These are phyloP conservation scores for Phoxinus phoxinus DNA, from an alignment of 2,113 vertebrate genomes.

Conservation along the genomic window DNA sequence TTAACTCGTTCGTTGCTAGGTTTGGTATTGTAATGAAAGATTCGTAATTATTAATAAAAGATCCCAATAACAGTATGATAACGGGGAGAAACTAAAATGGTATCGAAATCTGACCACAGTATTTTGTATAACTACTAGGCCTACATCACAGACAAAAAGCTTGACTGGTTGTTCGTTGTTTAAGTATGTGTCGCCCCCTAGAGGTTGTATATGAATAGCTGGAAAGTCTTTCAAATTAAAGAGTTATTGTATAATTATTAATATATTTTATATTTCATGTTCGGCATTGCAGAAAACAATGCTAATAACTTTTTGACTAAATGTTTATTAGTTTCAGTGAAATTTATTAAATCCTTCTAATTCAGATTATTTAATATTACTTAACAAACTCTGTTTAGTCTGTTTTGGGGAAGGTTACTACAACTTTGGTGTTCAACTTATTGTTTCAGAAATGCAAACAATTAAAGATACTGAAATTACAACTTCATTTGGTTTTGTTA, in stretches of 20 bases:
- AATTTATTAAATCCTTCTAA: no score
- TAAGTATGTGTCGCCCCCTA: conserved; percentile 40
- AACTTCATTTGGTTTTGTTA: no score
- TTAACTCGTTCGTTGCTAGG: not conserved
- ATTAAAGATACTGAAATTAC: no score
- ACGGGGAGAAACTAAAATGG: not conserved
- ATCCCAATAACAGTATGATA: not conserved
- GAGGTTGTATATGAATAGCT: not conserved
- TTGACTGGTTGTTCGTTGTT: not conserved
- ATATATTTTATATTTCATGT: not conserved
- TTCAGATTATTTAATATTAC: no score
- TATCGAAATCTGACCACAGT: not conserved
- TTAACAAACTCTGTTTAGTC: no score
- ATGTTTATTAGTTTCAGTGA: no score
- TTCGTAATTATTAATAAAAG: not conserved
- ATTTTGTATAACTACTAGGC: no score
- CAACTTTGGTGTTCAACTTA: no score
- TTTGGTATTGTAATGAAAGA: not conserved
- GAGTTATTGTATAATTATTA: not conserved
- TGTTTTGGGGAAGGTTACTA: no score
- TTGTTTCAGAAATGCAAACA: no score
- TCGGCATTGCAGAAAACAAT: no score
- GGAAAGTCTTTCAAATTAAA: not conserved
- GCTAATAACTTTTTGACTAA: no score
- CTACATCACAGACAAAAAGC: not conserved